Evolutionary conservation across 2,888 invertebrate genomes (phyloP), one percentile per base, ranked within the genome.

Genomic region (Cyaniris semiargus): DNA sequence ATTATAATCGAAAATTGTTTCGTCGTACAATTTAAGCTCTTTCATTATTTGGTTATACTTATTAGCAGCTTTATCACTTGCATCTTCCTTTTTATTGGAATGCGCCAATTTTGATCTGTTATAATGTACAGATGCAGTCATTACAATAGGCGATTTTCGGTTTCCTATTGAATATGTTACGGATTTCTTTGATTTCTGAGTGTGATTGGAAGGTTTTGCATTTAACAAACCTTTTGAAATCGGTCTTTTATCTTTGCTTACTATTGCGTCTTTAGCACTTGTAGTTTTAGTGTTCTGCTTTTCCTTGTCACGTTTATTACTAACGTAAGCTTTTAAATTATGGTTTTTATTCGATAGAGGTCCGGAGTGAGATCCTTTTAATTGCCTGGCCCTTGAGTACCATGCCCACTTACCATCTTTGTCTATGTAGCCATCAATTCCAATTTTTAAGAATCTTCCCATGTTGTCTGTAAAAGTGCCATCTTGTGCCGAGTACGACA

Each of bases 401-500:
- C 86, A 90, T 7, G 83, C 88, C 94, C 94, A 94, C 79, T 91
- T 92, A 18, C 86, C 85, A 60, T 92, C 90, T 82, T 90, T 89
- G 78, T 92, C 92, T 44, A 94, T 81, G 76, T 90, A 94, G 8
- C 94, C 94, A 80, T 94, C 94, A 21, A 93, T 76, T 31, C 94
- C 93, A 78, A 94, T 87, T 81, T 88, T 90, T 70, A 88, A 82
- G 31, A 78, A 27, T 76, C 84, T 83, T 3, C 90, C 90, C 78
- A 74, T 80, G 56, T 77, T 84, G 81, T 92, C 92, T 15, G 87
- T 88, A 78, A 92, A 90, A 27, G 80, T 79, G 5, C 93, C 93
- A 34, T 94, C 93, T 79, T 93, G 92, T 44, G 93, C 86, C 0
- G 89, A 87, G 82, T 93, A 93, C 77, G 80, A 82, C 88, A 89